Base-by-base conservation (phyloP, 2,888 invertebrate genomes). In the Agrilus biguttatus region DNA sequence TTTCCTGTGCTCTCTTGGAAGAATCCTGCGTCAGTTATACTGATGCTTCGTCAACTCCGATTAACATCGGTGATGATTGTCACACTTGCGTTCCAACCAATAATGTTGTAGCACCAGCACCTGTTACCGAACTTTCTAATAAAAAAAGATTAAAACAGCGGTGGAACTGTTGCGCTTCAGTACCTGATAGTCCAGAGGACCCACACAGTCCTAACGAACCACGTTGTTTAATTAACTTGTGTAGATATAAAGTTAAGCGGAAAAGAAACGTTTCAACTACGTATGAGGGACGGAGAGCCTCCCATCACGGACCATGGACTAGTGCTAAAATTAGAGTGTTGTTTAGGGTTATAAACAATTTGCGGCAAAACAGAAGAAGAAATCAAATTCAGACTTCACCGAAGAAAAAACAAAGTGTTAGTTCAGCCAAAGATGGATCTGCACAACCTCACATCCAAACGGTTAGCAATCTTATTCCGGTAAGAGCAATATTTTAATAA, bases 141-240 rank as follows among this genome's bases (percentile, higher is more conserved):
- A 51, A 43, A 44, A 60, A 58, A 37, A 64, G 62, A 48, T 48
- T 59, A 40, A 62, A 67, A 33, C 67, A 69, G 51, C 73, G 71
- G 63, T 75, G 74, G 75, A 75, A 74, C 53, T 75, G 75, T 52
- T 75, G 75, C 52, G 64, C 71, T 36, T 71, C 69, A 32, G 72
- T 73, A 8, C 74, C 74, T 1, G 74, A 75, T 47, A 75, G 74
- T 60, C 75, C 75, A 0, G 74, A 74, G 54, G 69, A 72, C 53
- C 70, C 71, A 40, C 67, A 68, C 42, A 72, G 72, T 55, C 63
- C 70, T 2, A 51, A 57, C 14, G 63, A 64, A 47, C 61, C 63
- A 5, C 55, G 59, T 42, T 66, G 66, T 50, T 55, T 66, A 44
- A 58, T 66, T 52, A 61, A 62, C 32, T 50, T 66, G 23, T 66